Evolutionary conservation across 1,140 invertebrate genomes (phyloP).

Genomic region (Ctenoplectra terminalis): DNA sequence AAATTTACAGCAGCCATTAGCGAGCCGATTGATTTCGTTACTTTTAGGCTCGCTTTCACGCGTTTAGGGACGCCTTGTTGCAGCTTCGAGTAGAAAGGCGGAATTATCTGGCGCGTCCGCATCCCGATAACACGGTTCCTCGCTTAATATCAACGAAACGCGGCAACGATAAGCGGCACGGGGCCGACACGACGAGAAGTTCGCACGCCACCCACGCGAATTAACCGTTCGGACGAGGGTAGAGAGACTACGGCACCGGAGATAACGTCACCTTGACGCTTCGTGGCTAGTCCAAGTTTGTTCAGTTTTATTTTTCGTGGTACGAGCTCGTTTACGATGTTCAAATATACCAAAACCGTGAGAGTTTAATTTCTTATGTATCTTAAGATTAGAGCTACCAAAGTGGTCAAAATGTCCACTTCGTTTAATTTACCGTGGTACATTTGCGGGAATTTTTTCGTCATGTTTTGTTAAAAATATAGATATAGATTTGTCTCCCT

Average conservation of each 20-base stretch:
- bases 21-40: slow-evolving; percentile 6
- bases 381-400: no score
- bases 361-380: no score
- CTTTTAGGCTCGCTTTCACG: no score
- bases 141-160: background rate
- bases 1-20: slow-evolving; percentile 1
- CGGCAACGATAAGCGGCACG: slow-evolving; percentile 2
- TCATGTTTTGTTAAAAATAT: no score
- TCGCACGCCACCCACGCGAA: slow-evolving; percentile 38
- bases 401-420: no score
- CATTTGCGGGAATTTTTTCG: no score
- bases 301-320: background rate
- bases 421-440: no score
- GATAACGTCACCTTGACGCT: slow-evolving; percentile 4
- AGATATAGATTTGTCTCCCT: no score
- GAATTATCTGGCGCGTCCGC: slow-evolving; percentile 22
- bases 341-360: no score
- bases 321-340: background rate
- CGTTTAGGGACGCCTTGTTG: background rate
- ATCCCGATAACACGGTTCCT: slow-evolving; percentile 31
- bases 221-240: background rate
- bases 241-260: background rate
- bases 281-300: background rate
- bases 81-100: slow-evolving; percentile 23
- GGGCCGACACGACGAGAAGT: slow-evolving; percentile 6